Conservation (phyloP, 2,888 invertebrate species). For the Acanthosepion pharaonis region DNA sequence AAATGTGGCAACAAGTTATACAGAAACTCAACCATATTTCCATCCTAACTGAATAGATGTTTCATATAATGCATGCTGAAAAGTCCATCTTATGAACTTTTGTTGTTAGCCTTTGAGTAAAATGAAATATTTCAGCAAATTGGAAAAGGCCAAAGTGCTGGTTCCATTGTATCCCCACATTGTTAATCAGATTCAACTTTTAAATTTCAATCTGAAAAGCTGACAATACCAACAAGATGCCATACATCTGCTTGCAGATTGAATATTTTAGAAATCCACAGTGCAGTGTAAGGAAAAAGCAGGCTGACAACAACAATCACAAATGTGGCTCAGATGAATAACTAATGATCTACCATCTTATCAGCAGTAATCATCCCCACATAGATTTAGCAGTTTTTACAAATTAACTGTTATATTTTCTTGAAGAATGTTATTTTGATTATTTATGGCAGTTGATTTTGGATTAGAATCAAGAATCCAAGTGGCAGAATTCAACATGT, state of each 20-base stretch:
- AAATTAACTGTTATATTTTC: not conserved
- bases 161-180: not conserved
- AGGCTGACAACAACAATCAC: not conserved
- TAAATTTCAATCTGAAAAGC: not conserved
- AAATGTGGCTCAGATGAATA: not conserved
- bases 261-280: not conserved
- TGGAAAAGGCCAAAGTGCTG: not conserved
- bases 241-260: not conserved
- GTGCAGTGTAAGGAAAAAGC: not conserved
- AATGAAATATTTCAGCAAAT: not conserved
- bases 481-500: not conserved
- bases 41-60: not conserved
- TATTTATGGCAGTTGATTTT: not conserved
- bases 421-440: not conserved
- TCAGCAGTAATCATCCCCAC: not conserved
- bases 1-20: not conserved
- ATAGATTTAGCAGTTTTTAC: not conserved
- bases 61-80: not conserved
- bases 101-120: not conserved
- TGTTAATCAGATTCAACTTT: not conserved
- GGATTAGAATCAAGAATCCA: not conserved
- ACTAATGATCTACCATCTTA: not conserved
- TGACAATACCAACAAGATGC: not conserved
- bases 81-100: too few species aligned
- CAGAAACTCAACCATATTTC: not conserved